These are phyloP conservation scores for Caenorhabditis latens DNA, from an alignment of 1,140 invertebrate species.

Conservation along the genomic window DNA sequence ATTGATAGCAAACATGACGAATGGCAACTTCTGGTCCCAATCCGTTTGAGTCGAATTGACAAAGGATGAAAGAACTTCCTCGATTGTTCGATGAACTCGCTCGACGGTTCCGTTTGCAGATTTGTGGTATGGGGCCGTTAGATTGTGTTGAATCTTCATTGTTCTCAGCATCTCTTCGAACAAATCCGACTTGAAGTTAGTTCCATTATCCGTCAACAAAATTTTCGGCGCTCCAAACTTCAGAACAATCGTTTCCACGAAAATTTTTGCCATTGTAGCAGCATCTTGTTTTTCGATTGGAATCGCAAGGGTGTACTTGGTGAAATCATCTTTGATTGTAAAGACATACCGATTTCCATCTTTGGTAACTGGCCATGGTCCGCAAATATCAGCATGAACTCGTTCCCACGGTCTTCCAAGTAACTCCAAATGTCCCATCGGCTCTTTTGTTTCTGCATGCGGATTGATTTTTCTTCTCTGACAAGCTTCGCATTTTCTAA, in stretches of 20 bases:
- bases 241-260: not conserved
- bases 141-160: too few relatives aligned
- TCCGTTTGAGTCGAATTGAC: slow-evolving; percentile 31
- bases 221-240: slow-evolving; percentile 40
- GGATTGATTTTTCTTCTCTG: slow-evolving; percentile 31
- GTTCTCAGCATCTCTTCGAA: not conserved
- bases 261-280: not conserved
- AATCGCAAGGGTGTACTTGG: slow-evolving; percentile 1
- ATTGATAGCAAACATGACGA: too few relatives aligned
- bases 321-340: slow-evolving; percentile 31
- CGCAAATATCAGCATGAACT: slow-evolving; percentile 45
- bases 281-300: slow-evolving; percentile 8
- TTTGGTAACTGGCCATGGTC: slow-evolving; percentile 44
- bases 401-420: not conserved
- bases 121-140: slow-evolving; percentile 43
- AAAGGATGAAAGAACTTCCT: slow-evolving; percentile 1
- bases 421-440: slow-evolving; percentile 4
- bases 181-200: slow-evolving; percentile 16
- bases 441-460: slow-evolving; percentile 10
- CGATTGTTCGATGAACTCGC: slow-evolving; percentile 12
- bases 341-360: too few relatives aligned
- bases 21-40: slow-evolving; percentile 46
- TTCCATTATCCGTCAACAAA: slow-evolving; percentile 33
- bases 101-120: slow-evolving; percentile 32
- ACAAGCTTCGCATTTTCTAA: slow-evolving; percentile 14